These are phyloP conservation scores for Zaprionus capensis DNA, from an alignment of 1,140 invertebrate species.

Conservation along the genomic window DNA sequence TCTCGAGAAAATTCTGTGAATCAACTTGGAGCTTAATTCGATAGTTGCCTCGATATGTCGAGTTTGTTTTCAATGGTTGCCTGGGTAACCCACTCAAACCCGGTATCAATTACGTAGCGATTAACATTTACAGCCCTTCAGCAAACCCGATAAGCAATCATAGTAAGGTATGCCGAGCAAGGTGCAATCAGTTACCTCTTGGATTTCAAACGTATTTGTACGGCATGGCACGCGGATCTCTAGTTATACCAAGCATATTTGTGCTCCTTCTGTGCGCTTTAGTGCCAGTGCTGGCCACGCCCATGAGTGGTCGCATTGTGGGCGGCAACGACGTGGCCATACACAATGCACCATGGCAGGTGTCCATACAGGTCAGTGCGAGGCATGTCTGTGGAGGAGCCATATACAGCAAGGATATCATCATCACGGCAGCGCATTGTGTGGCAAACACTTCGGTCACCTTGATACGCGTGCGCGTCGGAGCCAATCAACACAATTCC, in stretches of 20 bases:
- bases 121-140: slow-evolving; percentile 60
- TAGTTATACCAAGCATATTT: background rate
- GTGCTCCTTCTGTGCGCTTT: slow-evolving; percentile 14
- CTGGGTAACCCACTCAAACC: slow-evolving; percentile 44
- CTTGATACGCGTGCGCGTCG: slow-evolving; percentile 68
- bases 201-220: slow-evolving; percentile 9
- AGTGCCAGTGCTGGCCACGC: background rate
- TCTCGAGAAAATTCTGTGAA: background rate
- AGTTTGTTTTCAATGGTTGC: slow-evolving; percentile 60
- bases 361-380: slow-evolving; percentile 85
- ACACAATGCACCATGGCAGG: slow-evolving; percentile 86
- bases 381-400: slow-evolving; percentile 86
- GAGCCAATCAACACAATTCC: slow-evolving; percentile 58
- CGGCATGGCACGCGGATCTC: slow-evolving; percentile 1
- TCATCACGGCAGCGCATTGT: slow-evolving; percentile 87
- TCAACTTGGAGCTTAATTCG: background rate
- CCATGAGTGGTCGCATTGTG: slow-evolving; percentile 84
- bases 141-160: slow-evolving; percentile 33
- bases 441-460: slow-evolving; percentile 72
- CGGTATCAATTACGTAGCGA: slow-evolving; percentile 60
- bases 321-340: slow-evolving; percentile 85
- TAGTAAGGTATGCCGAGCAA: slow-evolving; percentile 14
- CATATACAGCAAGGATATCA: slow-evolving; percentile 85
- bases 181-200: slow-evolving; percentile 41
- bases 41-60: background rate